These are phyloP conservation scores for Dendrocincla tyrannina DNA, from an alignment of 2,797 vertebrate genomes.

Conservation along the genomic window DNA sequence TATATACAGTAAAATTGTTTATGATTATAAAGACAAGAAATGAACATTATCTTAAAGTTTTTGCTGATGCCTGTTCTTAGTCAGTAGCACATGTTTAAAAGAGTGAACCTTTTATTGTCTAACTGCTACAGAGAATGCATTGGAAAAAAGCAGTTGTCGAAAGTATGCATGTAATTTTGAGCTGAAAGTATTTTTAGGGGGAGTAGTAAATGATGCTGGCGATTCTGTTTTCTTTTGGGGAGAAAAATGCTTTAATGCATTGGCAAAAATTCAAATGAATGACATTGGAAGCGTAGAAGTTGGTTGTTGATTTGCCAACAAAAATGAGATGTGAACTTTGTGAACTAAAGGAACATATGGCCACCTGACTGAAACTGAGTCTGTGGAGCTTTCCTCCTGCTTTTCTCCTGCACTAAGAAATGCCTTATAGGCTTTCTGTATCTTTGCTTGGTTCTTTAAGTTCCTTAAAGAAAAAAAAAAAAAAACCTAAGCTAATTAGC, in stretches of 20 bases:
- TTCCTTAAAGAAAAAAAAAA: neutral
- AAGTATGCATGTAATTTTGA: neutral
- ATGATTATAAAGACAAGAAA: neutral
- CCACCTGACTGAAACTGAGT: neutral
- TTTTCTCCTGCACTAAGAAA: neutral
- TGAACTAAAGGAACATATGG: neutral
- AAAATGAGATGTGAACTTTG: neutral
- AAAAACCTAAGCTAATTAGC: neutral
- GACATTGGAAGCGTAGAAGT: neutral
- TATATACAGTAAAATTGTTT: neutral
- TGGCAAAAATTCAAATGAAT: slow-evolving; percentile 1
- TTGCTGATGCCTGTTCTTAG: neutral
- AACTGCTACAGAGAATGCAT: neutral
- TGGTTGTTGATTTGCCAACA: neutral
- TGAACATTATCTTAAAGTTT: neutral
- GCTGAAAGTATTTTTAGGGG: neutral
- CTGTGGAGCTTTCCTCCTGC: neutral
- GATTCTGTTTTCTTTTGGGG: neutral
- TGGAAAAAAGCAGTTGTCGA: neutral
- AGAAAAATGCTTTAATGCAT: neutral
- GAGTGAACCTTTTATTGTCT: slow-evolving; percentile 13
- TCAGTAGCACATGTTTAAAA: neutral
- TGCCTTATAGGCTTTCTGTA: neutral
- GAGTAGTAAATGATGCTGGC: neutral
- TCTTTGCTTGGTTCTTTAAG: neutral